Percentiles rank a stretch among this genome's conserved stretches.
These are phyloP conservation scores for Samia ricini DNA, from an alignment of 1,140 invertebrate species.

Conservation along the genomic window DNA sequence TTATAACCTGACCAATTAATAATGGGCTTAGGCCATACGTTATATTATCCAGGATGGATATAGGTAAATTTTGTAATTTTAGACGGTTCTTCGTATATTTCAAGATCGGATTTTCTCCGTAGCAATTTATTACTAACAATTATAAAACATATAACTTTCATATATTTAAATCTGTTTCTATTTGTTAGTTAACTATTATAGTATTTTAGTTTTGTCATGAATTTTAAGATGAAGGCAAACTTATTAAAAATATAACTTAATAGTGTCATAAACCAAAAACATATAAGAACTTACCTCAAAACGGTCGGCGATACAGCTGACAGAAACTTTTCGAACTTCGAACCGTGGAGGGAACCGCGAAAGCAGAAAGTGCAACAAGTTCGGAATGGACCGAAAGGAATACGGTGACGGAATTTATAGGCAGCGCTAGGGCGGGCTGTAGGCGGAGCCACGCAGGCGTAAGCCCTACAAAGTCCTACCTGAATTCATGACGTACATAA, in stretches of 20 bases:
- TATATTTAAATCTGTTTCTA: no score
- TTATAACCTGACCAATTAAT: no score
- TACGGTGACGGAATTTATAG: constrained; percentile 54
- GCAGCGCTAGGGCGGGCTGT: constrained; percentile 47
- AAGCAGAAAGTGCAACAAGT: constrained; percentile 55
- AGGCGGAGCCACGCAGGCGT: constrained; percentile 68
- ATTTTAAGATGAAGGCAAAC: no score
- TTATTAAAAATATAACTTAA: not conserved
- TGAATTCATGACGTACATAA: constrained; percentile 7
- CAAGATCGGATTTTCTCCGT: no score
- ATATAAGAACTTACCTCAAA: constrained; percentile 19
- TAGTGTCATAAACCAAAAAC: not conserved
- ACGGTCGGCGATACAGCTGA: constrained; percentile 4
- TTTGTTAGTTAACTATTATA: no score
- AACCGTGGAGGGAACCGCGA: constrained; percentile 33
- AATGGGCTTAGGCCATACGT: no score
- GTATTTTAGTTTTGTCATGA: no score
- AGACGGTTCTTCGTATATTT: no score
- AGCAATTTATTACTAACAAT: no score
- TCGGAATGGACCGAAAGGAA: constrained; percentile 27
- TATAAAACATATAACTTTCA: no score
- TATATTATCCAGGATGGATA: no score
- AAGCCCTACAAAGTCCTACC: not conserved
- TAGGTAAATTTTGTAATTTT: no score
- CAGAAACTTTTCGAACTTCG: constrained; percentile 48